phyloP scores from a whole-genome alignment of 2,797 vertebrate genomes.

The Anguilla obscura region DNA sequence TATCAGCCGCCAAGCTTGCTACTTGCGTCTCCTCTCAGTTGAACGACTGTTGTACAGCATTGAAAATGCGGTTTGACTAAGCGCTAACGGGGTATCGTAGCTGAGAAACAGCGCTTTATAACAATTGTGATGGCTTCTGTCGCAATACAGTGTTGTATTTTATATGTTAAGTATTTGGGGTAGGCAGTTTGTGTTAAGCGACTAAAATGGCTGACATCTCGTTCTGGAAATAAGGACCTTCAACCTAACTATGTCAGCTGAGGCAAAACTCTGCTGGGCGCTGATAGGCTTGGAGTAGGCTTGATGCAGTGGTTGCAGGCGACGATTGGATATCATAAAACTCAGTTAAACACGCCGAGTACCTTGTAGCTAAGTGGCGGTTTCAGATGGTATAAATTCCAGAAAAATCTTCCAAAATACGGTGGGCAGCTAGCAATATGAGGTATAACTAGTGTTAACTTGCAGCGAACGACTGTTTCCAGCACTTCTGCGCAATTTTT shows the following conservation, averaged over 20 bases:
- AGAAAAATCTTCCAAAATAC: conserved; percentile 46
- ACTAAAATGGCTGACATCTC: conserved; percentile 83
- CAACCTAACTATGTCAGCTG: conserved; percentile 54
- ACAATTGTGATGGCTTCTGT: not conserved
- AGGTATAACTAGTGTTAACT: conserved; percentile 8
- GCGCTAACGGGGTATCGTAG: not conserved
- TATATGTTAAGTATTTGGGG: conserved; percentile 23
- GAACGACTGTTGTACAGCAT: not conserved
- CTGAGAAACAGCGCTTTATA: conserved; percentile 24
- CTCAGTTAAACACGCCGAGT: conserved; percentile 46
- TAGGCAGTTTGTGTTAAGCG: conserved; percentile 49
- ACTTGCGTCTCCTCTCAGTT: conserved; percentile 12
- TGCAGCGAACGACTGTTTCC: not conserved
- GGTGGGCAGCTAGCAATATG: not conserved
- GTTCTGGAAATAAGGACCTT: conserved; percentile 66
- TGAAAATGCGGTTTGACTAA: not conserved
- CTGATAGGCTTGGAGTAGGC: conserved; percentile 61
- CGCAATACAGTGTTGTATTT: not conserved
- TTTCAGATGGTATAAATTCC: conserved; percentile 51
- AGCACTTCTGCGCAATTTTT: not conserved
- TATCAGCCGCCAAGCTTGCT: conserved; percentile 23
- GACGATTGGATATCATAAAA: not conserved
- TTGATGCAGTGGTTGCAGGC: not conserved
- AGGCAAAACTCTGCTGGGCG: conserved; percentile 36
- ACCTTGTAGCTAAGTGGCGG: conserved; percentile 42